Evolutionary conservation across 1,140 invertebrate species (phyloP).

Genomic region (Trichogramma pretiosum): DNA sequence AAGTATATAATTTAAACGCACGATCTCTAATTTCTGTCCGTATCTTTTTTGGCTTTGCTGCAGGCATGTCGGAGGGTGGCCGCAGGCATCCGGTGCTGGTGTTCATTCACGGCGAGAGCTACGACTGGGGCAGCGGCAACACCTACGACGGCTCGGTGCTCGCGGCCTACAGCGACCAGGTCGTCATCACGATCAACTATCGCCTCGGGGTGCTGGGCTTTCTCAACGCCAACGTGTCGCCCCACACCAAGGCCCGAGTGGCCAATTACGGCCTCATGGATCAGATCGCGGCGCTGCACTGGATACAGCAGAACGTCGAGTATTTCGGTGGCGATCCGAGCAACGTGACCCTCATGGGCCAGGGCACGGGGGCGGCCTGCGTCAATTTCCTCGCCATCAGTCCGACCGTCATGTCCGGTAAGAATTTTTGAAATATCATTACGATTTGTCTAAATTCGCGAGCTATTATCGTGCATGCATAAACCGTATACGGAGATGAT

Average conservation of each 20-base stretch:
- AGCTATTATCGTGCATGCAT: too few relatives aligned
- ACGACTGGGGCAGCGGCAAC: conserved; percentile 90
- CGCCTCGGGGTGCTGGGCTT: conserved; percentile 88
- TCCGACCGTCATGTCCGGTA: conserved; percentile 80
- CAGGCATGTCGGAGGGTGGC: conserved; percentile 42
- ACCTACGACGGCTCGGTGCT: conserved; percentile 89
- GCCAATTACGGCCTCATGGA: conserved; percentile 93
- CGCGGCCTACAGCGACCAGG: conserved; percentile 80
- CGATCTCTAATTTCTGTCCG: neutral
- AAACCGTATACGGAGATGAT: too few relatives aligned
- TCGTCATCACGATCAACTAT: conserved; percentile 95
- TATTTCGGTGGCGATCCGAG: conserved; percentile 82
- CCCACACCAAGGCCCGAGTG: conserved; percentile 66
- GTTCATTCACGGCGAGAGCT: conserved; percentile 91
- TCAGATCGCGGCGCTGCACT: conserved; percentile 82
- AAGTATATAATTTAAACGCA: neutral
- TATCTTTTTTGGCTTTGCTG: neutral
- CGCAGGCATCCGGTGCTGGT: conserved; percentile 77
- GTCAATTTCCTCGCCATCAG: conserved; percentile 93
- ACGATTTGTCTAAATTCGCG: too few relatives aligned
- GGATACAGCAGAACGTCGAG: conserved; percentile 86
- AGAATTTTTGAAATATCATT: too few relatives aligned
- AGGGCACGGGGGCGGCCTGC: conserved; percentile 88
- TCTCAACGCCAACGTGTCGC: conserved; percentile 75
- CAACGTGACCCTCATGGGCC: conserved; percentile 84